Evolutionary conservation across 1,140 invertebrate species (phyloP).

Genomic region (Adoxophyes honmai): DNA sequence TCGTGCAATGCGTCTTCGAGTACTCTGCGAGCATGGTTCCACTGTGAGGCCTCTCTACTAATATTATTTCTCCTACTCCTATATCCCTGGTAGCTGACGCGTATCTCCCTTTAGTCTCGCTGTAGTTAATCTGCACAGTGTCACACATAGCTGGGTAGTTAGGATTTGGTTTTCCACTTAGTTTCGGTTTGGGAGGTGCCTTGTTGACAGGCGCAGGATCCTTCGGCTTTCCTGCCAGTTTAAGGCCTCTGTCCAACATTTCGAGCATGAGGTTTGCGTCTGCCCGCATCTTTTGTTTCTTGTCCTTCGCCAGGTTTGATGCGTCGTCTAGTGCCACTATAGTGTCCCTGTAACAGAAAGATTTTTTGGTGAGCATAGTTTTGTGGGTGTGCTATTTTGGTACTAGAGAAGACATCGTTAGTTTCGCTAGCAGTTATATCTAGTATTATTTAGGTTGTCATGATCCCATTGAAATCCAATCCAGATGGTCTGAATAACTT

Average conservation of each 20-base stretch:
- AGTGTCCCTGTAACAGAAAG: slow-evolving; percentile 72
- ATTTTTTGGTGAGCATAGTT: too few species aligned
- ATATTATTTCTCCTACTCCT: slow-evolving; percentile 81
- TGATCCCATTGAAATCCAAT: too few species aligned
- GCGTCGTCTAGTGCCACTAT: slow-evolving; percentile 80
- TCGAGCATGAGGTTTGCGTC: slow-evolving; percentile 86
- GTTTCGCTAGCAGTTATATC: too few species aligned
- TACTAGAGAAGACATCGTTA: too few species aligned
- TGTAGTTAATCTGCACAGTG: slow-evolving; percentile 77
- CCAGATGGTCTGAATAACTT: too few species aligned
- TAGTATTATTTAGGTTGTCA: too few species aligned
- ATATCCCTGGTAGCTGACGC: slow-evolving; percentile 82
- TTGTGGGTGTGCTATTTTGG: too few species aligned
- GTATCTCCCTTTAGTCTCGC: slow-evolving; percentile 71
- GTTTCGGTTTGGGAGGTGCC: slow-evolving; percentile 54
- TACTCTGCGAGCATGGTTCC: slow-evolving; percentile 85
- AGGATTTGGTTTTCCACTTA: slow-evolving; percentile 69
- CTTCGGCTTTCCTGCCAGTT: slow-evolving; percentile 62
- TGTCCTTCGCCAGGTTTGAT: slow-evolving; percentile 81
- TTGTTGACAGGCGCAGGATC: slow-evolving; percentile 52
- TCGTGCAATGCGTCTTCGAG: slow-evolving; percentile 83
- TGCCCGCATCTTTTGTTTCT: slow-evolving; percentile 80
- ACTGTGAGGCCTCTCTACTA: slow-evolving; percentile 86
- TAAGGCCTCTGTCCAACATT: slow-evolving; percentile 79
- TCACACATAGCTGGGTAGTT: slow-evolving; percentile 78